phyloP scores from a whole-genome alignment of 2,797 vertebrate genomes.

The Hafferia zeledoni region DNA sequence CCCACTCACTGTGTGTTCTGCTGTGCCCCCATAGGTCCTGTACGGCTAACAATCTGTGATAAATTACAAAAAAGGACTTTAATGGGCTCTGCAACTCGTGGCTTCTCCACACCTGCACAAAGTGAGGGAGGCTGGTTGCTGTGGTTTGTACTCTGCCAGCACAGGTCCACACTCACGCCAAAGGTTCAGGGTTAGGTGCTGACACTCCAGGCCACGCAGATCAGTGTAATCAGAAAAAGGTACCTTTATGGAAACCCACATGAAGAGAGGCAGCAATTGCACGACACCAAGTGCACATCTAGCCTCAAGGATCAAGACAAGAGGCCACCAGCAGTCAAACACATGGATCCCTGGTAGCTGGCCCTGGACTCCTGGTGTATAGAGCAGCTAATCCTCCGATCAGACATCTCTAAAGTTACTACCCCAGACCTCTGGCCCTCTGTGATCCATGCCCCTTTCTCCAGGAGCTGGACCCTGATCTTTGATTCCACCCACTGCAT shows the following conservation, averaged over 20 bases:
- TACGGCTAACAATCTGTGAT: neutral
- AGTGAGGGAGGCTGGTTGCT: neutral
- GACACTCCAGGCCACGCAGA: neutral
- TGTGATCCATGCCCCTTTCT: rapidly evolving
- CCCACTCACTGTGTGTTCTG: rapidly evolving
- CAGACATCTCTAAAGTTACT: neutral
- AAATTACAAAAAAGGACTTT: neutral
- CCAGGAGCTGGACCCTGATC: rapidly evolving
- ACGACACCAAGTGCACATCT: neutral
- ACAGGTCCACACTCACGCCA: rapidly evolving
- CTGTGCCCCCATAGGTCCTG: rapidly evolving
- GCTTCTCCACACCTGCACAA: rapidly evolving
- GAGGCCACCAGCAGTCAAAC: neutral
- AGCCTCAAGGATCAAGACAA: neutral
- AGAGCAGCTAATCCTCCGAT: neutral
- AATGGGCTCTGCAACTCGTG: neutral
- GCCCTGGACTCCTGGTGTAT: neutral
- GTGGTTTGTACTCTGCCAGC: rapidly evolving
- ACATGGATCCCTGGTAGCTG: neutral
- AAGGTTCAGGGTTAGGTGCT: neutral
- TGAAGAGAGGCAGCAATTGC: neutral
- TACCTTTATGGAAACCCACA: neutral
- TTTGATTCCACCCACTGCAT: neutral
- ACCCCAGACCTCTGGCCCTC: rapidly evolving
- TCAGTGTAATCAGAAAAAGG: rapidly evolving